Evolutionary conservation across 1,140 invertebrate species (phyloP), one percentile per base, ranked within the genome.

Genomic region (Akabosia matsudoensis): DNA sequence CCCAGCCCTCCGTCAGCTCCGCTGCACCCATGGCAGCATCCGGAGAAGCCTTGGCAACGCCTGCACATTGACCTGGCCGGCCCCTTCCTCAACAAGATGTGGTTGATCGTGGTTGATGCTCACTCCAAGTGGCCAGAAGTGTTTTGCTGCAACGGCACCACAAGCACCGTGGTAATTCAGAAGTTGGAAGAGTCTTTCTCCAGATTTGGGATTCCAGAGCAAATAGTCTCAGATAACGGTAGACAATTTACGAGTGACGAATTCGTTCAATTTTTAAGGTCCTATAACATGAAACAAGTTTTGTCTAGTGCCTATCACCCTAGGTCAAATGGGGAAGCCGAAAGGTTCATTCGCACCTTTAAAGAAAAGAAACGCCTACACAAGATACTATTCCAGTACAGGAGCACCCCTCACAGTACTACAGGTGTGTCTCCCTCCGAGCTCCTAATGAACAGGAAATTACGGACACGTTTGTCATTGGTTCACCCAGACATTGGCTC

Each of bases 111-210:
- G 4, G 82, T 84, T 3, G 84, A 87, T 77, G 81, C 84, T 3
- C 82, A 82, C 79, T 83, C 83, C 0, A 86, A 85, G 71, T 86
- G 84, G 84, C 80, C 81, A 7, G 83, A 86, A 75, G 79, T 85
- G 16, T 16, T 45, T 4, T 34, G 75, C 54, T 33, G 78, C 26
- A 4, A 67, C 24, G 30, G 24, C 3, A 31, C 3, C 1, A 67
- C 61, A 14, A 10, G 26, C 22, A 67, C 61, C 1, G 2, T 7
- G 10, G 31, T 52, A 13, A 70, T 79, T 7, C 1, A 78, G n/a
- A 26, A 71, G 31, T 37, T 79, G 73, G 22, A 73, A 52, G 18
- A 74, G 70, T 28, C 13, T 28, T 1, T 34, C 74, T 33, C 77
- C 74, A 33, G 51, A 80, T 10, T 81, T 76, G 0, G n/a, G 83